These are phyloP conservation scores for Folsomia candida DNA, from an alignment of 2,888 invertebrate species.

Conservation along the genomic window DNA sequence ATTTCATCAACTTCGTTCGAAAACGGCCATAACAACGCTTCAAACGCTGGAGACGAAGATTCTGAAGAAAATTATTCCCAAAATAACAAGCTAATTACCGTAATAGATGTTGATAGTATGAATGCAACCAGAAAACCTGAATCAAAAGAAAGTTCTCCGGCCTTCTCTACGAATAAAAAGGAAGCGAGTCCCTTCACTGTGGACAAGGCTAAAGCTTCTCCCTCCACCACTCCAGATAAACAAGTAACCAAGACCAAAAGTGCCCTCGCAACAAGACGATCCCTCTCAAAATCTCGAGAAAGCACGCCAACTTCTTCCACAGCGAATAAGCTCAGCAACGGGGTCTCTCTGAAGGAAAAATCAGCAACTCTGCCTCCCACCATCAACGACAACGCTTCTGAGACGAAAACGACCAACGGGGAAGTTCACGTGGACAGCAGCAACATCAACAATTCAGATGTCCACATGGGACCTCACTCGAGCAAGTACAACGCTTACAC, in stretches of 20 bases:
- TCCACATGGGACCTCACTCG: slow-evolving; percentile 41
- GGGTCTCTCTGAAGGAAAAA: background rate
- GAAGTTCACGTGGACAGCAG: no score
- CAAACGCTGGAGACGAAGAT: slow-evolving; percentile 22
- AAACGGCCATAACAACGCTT: slow-evolving; percentile 30
- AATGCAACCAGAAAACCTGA: background rate
- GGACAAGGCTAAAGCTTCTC: background rate
- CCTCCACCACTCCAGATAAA: background rate
- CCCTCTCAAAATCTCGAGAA: slow-evolving; percentile 26
- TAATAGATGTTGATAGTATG: background rate
- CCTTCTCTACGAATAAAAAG: background rate
- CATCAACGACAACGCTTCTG: background rate
- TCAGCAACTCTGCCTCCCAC: background rate
- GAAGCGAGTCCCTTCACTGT: no score
- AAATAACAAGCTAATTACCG: background rate
- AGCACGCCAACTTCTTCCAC: slow-evolving; percentile 5
- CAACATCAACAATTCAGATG: slow-evolving; percentile 31
- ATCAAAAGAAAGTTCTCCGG: slow-evolving; percentile 10
- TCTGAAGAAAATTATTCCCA: slow-evolving; percentile 17
- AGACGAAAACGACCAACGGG: slow-evolving; percentile 23
- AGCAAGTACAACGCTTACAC: slow-evolving; percentile 35
- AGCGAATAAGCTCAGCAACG: background rate
- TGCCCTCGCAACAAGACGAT: slow-evolving; percentile 9
- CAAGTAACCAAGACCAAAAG: background rate
- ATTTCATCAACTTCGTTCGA: slow-evolving; percentile 11